A percentile compares a stretch with the other conserved stretches of the same genome.
These are phyloP conservation scores for Drosophila funebris DNA, from an alignment of 1,140 invertebrate genomes.

Conservation along the genomic window DNA sequence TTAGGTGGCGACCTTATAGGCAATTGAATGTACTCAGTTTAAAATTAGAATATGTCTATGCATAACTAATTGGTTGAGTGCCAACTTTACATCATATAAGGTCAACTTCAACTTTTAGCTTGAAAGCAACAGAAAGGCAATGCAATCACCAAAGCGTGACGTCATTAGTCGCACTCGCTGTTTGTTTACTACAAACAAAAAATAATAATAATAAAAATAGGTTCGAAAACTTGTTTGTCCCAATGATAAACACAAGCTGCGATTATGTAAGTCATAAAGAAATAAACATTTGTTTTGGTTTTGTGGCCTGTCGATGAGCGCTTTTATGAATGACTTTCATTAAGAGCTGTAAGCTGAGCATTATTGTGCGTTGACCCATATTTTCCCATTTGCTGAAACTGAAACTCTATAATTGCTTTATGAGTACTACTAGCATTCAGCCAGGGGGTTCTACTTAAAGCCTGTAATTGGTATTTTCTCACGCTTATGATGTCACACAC, in stretches of 20 bases:
- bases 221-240: slow-evolving; percentile 53
- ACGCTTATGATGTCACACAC: slow-evolving; percentile 72
- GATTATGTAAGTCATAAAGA: slow-evolving; percentile 66
- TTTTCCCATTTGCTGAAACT: slow-evolving; percentile 27
- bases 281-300: slow-evolving; percentile 63
- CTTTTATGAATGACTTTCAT: slow-evolving; percentile 75
- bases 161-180: slow-evolving; percentile 49
- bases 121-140: slow-evolving; percentile 38
- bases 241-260: slow-evolving; percentile 24
- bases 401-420: slow-evolving; percentile 31
- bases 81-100: slow-evolving; percentile 54
- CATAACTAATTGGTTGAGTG: slow-evolving; percentile 49
- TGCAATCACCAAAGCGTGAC: slow-evolving; percentile 67
- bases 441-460: slow-evolving; percentile 40
- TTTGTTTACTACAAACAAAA: slow-evolving; percentile 26
- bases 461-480: slow-evolving; percentile 63
- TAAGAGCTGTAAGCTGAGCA: slow-evolving; percentile 64
- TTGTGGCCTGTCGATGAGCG: slow-evolving; percentile 16
- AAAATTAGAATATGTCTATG: slow-evolving; percentile 39
- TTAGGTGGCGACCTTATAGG: slow-evolving; percentile 12
- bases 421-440: slow-evolving; percentile 16
- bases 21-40: slow-evolving; percentile 16
- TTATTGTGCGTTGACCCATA: slow-evolving; percentile 66
- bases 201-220: slow-evolving; percentile 16
- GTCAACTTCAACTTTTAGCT: slow-evolving; percentile 67